Percentiles rank a stretch among this genome's conserved stretches.
Conservation (phyloP, 1,140 invertebrate species). For the Pentalonia nigronervosa region DNA sequence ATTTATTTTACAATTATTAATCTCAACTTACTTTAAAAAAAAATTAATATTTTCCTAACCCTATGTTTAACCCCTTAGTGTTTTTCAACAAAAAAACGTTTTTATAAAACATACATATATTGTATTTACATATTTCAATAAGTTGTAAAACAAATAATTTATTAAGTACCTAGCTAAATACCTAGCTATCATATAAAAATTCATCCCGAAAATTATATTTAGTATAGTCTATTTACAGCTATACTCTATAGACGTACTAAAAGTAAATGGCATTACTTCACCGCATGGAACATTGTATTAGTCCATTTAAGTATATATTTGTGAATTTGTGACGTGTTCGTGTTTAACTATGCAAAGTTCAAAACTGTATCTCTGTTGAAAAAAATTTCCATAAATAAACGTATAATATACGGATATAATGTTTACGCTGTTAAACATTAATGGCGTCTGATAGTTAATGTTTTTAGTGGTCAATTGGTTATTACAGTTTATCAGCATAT, state of each 20-base stretch:
- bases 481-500: slow-evolving; percentile 10
- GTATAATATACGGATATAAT: neutral
- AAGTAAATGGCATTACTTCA: neutral
- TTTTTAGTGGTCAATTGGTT: slow-evolving; percentile 5
- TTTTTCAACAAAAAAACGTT: neutral
- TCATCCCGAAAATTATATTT: neutral
- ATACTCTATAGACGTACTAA: too few relatives aligned
- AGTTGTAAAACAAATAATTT: neutral
- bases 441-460: neutral
- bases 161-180: neutral
- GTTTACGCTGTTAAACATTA: neutral
- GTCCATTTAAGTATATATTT: neutral
- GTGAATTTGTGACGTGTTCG: neutral
- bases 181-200: neutral
- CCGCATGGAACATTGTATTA: neutral
- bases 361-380: neutral
- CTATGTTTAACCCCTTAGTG: neutral
- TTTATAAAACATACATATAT: neutral
- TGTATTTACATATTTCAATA: neutral
- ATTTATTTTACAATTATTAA: too few relatives aligned
- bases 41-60: too few relatives aligned
- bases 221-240: neutral
- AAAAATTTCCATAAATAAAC: neutral
- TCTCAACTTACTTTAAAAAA: too few relatives aligned
- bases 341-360: slow-evolving; percentile 11